A percentile compares a stretch with the other conserved stretches of the same genome.
These are phyloP conservation scores for Lathamus discolor DNA, from an alignment of 2,113 vertebrate species.

Conservation along the genomic window DNA sequence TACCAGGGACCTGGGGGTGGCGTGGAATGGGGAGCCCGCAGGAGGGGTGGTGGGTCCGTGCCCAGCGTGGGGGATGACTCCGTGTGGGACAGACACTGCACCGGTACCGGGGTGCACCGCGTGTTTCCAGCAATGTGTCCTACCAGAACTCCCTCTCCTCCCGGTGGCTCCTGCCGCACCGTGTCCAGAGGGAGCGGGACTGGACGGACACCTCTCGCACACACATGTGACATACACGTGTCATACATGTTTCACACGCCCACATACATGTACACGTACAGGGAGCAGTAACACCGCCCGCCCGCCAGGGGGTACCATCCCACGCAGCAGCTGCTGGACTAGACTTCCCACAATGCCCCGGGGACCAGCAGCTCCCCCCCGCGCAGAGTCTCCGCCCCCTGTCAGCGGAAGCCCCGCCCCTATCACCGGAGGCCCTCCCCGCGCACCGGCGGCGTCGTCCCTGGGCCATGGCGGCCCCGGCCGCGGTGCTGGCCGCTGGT, in stretches of 20 bases:
- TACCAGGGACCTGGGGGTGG: too few relatives aligned
- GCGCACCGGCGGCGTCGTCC: background rate
- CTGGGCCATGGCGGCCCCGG: background rate
- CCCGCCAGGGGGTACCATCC: background rate
- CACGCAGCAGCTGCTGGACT: background rate
- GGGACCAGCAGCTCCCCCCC: rapidly evolving
- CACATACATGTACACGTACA: background rate
- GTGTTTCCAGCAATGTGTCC: background rate
- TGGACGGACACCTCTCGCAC: background rate
- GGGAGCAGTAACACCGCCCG: background rate
- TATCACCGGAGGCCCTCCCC: background rate
- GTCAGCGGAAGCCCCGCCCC: background rate
- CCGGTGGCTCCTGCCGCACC: background rate
- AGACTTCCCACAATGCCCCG: background rate
- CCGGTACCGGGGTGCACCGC: background rate
- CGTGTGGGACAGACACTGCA: background rate
- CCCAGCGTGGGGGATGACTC: too few relatives aligned
- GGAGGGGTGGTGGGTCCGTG: background rate
- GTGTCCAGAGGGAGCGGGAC: background rate
- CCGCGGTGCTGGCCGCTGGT: too few relatives aligned
- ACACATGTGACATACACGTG: background rate
- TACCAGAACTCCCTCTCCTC: background rate
- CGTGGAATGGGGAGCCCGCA: background rate
- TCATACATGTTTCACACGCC: background rate
- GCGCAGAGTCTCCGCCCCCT: too few relatives aligned